Evolutionary conservation across 2,797 vertebrate genomes (phyloP), one percentile per base, ranked within the genome.

Genomic region (Lagorchestes hirsutus): DNA sequence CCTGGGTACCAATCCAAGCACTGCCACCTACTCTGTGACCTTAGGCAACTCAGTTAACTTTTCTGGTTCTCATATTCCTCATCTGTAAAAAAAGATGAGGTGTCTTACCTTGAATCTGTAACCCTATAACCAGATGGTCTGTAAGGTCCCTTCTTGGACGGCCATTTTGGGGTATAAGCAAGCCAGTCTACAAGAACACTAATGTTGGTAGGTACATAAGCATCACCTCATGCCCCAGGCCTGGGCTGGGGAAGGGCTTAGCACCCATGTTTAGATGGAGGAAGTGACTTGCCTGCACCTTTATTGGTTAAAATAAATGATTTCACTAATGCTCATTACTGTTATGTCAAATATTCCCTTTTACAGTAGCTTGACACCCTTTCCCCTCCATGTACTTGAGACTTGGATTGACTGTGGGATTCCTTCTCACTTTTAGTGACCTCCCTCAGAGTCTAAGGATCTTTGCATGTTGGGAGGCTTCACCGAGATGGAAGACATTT

Each of bases 271-370:
- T 58, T 90, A 56, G 90, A 94, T 74, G 90, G 96, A 97, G 97
- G 96, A 98, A 97, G 97, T 55, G 54, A 91, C 92, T 96, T 96
- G 97, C 98, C 97, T 96, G 97, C 94, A 59, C 96, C 1, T 6
- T 95, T 97, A 97, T 96, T 97, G 98, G 97, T 94, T 96, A 96
- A 97, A 97, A 82, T 87, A 92, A 96, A 92, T 98, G 96, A 95
- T 96, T 98, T 96, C 95, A 97, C 97, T 97, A 95, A 95, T 62
- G 50, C 0, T 59, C 0, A 2, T 57, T 29, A 22, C 28, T 50
- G 40, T 40, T 50, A 46, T 34, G 59, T 54, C 18, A 29, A 31
- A 54, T 31, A 62, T 62, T 52, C 62, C 56, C 40, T 50, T 62
- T 52, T 22, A 14, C 34, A 29, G 40, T 34, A 28, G 11, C 5